A percentile compares a stretch with the other conserved stretches of the same genome.
Conservation (phyloP, 37 sponge, comb jelly and placozoan species). For the Oscarella lobularis region DNA sequence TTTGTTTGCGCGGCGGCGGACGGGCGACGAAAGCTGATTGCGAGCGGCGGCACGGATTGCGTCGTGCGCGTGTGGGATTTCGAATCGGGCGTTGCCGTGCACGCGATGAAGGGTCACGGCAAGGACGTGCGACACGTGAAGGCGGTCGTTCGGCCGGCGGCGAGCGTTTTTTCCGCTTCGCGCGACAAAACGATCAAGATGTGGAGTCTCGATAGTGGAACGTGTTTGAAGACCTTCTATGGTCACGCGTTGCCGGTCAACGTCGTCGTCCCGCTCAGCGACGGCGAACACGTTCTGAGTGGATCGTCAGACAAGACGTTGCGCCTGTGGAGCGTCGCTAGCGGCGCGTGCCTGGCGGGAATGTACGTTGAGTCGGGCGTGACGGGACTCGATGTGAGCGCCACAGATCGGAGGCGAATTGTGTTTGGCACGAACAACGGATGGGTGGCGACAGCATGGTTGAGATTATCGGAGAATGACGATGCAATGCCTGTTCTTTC, state of each 20-base stretch:
- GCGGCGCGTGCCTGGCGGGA: conserved; percentile 8
- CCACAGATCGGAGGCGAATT: background rate
- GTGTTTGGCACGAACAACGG: conserved; percentile 28
- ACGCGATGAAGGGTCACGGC: conserved; percentile 20
- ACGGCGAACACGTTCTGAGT: background rate
- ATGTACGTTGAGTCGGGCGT: conserved; percentile 20
- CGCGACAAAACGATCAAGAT: conserved; percentile 46
- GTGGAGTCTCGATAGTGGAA: conserved; percentile 14
- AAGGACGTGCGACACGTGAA: conserved; percentile 21
- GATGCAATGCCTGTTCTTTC: background rate
- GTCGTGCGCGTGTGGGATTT: conserved; percentile 24
- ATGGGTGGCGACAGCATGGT: conserved; percentile 26
- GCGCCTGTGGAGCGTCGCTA: conserved; percentile 3
- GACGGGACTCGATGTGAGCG: background rate
- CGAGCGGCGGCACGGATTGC: conserved; percentile 26
- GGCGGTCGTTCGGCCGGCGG: too few species aligned
- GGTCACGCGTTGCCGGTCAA: conserved; percentile 1
- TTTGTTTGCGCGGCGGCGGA: conserved; percentile 7
- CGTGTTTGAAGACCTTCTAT: conserved; percentile 7
- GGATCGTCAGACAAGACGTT: conserved; percentile 4
- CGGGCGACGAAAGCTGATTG: conserved; percentile 15
- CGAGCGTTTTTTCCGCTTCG: conserved; percentile 28
- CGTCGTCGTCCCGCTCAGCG: background rate
- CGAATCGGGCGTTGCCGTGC: conserved; percentile 8
- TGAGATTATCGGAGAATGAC: background rate